These are phyloP conservation scores for Hypotaenidia philippensis DNA, from an alignment of 2,797 vertebrate species.

Conservation along the genomic window DNA sequence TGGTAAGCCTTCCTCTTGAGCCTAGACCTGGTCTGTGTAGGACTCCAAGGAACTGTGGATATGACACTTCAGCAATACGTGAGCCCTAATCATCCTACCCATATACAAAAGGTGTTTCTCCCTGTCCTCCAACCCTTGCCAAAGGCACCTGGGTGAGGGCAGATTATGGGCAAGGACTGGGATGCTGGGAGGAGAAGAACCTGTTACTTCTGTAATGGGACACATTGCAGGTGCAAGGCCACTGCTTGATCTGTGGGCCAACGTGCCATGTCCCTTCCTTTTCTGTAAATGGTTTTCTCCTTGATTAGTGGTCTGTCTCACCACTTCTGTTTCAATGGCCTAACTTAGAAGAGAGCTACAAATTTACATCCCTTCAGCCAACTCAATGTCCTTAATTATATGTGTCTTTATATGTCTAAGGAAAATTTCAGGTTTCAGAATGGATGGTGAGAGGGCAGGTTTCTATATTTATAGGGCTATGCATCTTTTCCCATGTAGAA, in stretches of 20 bases:
- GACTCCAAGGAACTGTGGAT: not conserved
- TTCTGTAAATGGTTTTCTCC: not conserved
- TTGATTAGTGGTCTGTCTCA: constrained; percentile 44
- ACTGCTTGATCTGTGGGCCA: not conserved
- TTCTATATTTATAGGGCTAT: constrained; percentile 57
- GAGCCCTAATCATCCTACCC: not conserved
- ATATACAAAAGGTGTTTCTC: not conserved
- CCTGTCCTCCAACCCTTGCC: not conserved
- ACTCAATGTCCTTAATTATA: constrained; percentile 50
- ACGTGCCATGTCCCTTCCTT: not conserved
- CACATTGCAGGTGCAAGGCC: not conserved
- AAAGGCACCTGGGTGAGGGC: not conserved
- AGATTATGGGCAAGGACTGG: not conserved
- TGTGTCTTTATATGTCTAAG: constrained; percentile 21
- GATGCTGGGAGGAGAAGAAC: not conserved
- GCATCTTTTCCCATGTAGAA: not conserved
- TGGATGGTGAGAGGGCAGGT: not conserved
- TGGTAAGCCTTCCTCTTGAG: not conserved
- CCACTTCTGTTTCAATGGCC: not conserved
- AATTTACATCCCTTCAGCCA: constrained; percentile 32
- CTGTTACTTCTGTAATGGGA: not conserved
- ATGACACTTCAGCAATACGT: accelerated
- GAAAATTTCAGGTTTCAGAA: constrained; percentile 72
- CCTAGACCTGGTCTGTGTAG: not conserved
- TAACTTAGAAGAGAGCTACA: constrained; percentile 24